Base-by-base conservation (phyloP, 1,140 invertebrate genomes). In the Zaprionus kolodkinae region DNA sequence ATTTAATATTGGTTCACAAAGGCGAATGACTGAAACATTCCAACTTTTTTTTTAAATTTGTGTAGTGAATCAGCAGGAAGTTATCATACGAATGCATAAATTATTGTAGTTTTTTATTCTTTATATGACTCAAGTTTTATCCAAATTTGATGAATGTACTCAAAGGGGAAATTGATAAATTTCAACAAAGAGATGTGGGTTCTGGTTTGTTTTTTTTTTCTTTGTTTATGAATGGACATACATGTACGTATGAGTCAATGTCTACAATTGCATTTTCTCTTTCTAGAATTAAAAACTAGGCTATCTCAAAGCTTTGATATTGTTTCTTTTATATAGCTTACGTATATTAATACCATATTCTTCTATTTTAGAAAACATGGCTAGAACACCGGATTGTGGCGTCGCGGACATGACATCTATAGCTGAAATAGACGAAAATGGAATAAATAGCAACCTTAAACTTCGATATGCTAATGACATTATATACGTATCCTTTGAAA, bases 341-440 rank as follows among this genome's bases (percentile, higher is more conserved):
- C 21, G 21, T 21, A 21, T 2, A 30, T 38, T 27, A 55, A 65
- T 12, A 43, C 17, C 11, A 45, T 61, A 15, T 21, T 35, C 40
- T 43, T 60, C 64, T 5, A 15, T 76, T 86, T 48, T 40, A 85
- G 82, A 75, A 65, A 81, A 5, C 17, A 85, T 85, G 82, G 54
- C 50, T 27, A 50, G 0, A 15, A 64, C 43, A 21, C 15, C 12
- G 57, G 61, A 62, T 38, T 35, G 62, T 62, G 96, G 96, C 59
- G 95, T 97, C 79, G 95, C 96, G 77, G 98, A 99, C 93, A 98
- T 99, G 97, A 99, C 97, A 38, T 94, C 97, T 76, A 97, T 99
- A 93, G 97, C 97, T 66, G 96, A 98, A 93, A 97, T 99, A 93
- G 96, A 98, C 86, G 97, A 98, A 92, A 94, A 94, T 69, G 96